Evolutionary conservation across 2,888 invertebrate species (phyloP).

Genomic region (Merodon equestris): DNA sequence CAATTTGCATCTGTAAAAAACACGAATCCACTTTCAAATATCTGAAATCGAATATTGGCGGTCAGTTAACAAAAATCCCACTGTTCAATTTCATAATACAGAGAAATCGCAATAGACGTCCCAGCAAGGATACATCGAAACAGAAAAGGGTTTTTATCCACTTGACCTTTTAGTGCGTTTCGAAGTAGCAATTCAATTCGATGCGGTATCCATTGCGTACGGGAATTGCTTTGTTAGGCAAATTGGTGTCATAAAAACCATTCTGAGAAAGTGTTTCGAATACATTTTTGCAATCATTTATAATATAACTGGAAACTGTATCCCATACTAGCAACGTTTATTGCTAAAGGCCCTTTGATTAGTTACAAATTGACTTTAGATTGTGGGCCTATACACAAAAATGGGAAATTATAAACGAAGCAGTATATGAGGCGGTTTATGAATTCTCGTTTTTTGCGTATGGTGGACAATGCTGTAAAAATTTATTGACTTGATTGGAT

Average conservation of each 20-base stretch:
- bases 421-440: slow-evolving; percentile 49
- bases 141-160: slow-evolving; percentile 21
- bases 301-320: slow-evolving; percentile 52
- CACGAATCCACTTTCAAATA: slow-evolving; percentile 11
- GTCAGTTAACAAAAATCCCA: slow-evolving; percentile 28
- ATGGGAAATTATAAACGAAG: slow-evolving; percentile 4
- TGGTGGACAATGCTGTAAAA: too few species aligned
- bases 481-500: too few species aligned
- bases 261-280: slow-evolving; percentile 32
- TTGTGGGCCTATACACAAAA: slow-evolving; percentile 34
- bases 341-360: slow-evolving; percentile 44
- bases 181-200: slow-evolving; percentile 39
- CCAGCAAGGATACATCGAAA: background rate
- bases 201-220: slow-evolving; percentile 35
- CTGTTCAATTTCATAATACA: slow-evolving; percentile 22
- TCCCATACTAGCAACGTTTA: slow-evolving; percentile 46
- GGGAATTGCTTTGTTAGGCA: slow-evolving; percentile 47
- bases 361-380: slow-evolving; percentile 49
- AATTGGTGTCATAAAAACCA: slow-evolving; percentile 56
- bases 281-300: slow-evolving; percentile 63
- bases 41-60: slow-evolving; percentile 5
- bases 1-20: slow-evolving; percentile 27
- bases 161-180: slow-evolving; percentile 28
- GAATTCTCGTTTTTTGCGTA: too few species aligned
- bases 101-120: slow-evolving; percentile 33